Conservation (phyloP, 37 sponge, comb jelly and placozoan genomes). For the Halichondria panicea region DNA sequence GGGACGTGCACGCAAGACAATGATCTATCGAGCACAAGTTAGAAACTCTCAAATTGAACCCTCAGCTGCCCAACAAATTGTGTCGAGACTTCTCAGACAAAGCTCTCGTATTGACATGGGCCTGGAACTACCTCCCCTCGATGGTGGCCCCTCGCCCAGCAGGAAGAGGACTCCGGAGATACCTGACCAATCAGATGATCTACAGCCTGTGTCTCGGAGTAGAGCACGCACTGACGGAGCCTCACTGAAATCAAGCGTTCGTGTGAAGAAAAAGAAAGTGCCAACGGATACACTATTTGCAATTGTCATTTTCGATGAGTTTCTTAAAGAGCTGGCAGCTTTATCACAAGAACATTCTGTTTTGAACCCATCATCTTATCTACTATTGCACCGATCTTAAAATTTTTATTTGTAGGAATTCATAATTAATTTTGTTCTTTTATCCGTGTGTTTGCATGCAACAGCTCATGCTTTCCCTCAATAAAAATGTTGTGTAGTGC, state of each 20-base stretch:
- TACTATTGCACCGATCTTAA: too few relatives aligned
- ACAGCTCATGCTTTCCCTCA: too few relatives aligned
- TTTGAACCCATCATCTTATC: conserved; percentile 25
- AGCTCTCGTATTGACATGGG: conserved; percentile 4
- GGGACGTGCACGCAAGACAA: conserved; percentile 82
- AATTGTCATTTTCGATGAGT: conserved; percentile 84
- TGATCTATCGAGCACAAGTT: conserved; percentile 60
- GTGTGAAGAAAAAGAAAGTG: conserved; percentile 47
- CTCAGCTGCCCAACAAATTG: conserved; percentile 25
- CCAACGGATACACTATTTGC: conserved; percentile 63
- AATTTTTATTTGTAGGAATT: too few relatives aligned
- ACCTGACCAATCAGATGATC: conserved; percentile 1
- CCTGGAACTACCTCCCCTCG: not conserved
- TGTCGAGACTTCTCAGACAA: conserved; percentile 7
- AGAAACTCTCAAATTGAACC: conserved; percentile 25
- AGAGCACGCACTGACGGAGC: not conserved
- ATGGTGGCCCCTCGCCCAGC: not conserved
- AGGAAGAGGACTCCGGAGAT: conserved; percentile 13
- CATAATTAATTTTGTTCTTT: too few relatives aligned
- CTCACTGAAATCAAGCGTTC: not conserved
- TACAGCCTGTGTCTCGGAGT: not conserved
- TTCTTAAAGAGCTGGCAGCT: conserved; percentile 74
- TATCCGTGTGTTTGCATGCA: too few relatives aligned
- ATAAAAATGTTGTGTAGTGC: too few relatives aligned
- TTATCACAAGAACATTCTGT: conserved; percentile 74